Conservation (phyloP, 1,140 invertebrate genomes). For the Leptopilina clavipes region DNA sequence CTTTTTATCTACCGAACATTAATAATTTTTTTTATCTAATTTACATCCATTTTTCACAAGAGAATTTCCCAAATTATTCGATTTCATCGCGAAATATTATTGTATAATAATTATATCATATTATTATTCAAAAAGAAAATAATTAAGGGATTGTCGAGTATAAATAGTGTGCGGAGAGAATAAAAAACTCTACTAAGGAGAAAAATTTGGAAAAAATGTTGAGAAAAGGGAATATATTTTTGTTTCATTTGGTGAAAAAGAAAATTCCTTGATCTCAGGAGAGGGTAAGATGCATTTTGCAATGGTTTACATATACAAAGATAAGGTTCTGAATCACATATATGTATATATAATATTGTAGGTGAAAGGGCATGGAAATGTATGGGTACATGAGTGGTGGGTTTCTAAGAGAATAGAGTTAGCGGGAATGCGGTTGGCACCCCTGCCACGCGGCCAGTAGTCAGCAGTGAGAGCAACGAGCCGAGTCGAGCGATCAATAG, state of each 20-base stretch:
- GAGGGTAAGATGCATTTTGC: conserved; percentile 24
- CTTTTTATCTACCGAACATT: too few relatives aligned
- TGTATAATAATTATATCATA: too few relatives aligned
- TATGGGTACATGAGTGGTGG: conserved; percentile 33
- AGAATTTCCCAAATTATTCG: too few relatives aligned
- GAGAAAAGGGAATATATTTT: not conserved
- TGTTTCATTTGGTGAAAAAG: not conserved
- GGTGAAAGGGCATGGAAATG: conserved; percentile 5
- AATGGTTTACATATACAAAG: not conserved
- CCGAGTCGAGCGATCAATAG: conserved; percentile 70
- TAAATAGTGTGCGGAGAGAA: too few relatives aligned
- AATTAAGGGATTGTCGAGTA: too few relatives aligned
- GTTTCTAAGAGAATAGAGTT: conserved; percentile 65
- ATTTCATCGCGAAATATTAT: too few relatives aligned
- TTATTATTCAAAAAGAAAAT: too few relatives aligned
- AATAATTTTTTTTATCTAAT: too few relatives aligned
- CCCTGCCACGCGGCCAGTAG: conserved; percentile 60
- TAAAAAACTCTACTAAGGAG: too few relatives aligned
- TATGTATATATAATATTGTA: not conserved
- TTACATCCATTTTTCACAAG: too few relatives aligned
- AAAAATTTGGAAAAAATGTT: too few relatives aligned
- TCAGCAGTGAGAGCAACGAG: conserved; percentile 58
- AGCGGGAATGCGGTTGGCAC: conserved; percentile 68
- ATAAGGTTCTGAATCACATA: not conserved
- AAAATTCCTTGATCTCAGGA: not conserved